Conservation (phyloP, 1,140 invertebrate species). For the Trichonephila clavipes region DNA sequence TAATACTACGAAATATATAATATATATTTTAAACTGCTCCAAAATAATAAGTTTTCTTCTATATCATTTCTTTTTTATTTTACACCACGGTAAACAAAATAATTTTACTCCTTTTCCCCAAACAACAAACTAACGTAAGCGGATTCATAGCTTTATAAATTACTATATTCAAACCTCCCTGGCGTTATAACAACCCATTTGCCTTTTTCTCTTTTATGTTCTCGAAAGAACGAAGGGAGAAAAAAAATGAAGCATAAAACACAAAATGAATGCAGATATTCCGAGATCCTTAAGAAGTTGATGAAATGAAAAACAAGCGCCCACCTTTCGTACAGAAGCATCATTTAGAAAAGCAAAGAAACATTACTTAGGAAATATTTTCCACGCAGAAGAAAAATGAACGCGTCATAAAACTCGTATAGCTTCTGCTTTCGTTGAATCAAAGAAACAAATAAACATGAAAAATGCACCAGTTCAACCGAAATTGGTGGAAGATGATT, state of each 20-base stretch:
- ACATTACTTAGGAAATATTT: constrained; percentile 37
- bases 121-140: neutral
- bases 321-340: constrained; percentile 48
- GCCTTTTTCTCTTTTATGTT: neutral
- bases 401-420: neutral
- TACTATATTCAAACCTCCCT: constrained; percentile 8
- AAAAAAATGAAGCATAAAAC: neutral
- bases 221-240: neutral
- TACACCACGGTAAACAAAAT: too few species aligned
- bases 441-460: constrained; percentile 43
- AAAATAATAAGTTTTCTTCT: too few species aligned
- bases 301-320: constrained; percentile 57
- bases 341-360: constrained; percentile 58
- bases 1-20: too few species aligned
- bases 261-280: constrained; percentile 51
- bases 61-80: too few species aligned
- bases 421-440: neutral
- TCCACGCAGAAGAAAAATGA: neutral
- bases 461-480: constrained; percentile 3
- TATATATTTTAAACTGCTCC: too few species aligned
- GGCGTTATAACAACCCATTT: neutral
- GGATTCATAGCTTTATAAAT: neutral
- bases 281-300: constrained; percentile 22
- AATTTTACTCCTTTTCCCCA: neutral
- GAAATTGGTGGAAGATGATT: constrained; percentile 62